Conservation (phyloP, 2,888 invertebrate species). For the Phymatocera aterrima region DNA sequence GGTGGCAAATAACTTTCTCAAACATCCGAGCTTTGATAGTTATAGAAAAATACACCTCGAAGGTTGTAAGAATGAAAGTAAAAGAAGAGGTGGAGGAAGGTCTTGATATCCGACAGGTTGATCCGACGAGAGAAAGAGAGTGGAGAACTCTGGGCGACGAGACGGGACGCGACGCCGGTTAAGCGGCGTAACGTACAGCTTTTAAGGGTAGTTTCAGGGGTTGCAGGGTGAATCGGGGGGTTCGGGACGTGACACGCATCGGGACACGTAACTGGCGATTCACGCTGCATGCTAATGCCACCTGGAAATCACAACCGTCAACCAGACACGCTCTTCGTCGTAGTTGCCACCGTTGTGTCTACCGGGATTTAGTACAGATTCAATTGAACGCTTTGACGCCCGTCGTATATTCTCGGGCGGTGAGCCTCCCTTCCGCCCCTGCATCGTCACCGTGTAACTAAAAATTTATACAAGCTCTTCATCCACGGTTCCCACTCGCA, state of each 20-base stretch:
- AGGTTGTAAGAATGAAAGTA: background rate
- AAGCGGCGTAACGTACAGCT: slow-evolving; percentile 65
- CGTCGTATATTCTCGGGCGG: too few species aligned
- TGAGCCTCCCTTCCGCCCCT: background rate
- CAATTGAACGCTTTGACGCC: slow-evolving; percentile 59
- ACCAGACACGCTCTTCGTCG: slow-evolving; percentile 59
- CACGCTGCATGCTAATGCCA: slow-evolving; percentile 69
- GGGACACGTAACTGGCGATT: slow-evolving; percentile 57
- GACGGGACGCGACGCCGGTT: too few species aligned
- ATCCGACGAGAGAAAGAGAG: too few species aligned
- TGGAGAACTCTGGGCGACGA: slow-evolving; percentile 43
- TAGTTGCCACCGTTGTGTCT: slow-evolving; percentile 53
- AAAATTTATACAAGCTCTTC: slow-evolving; percentile 18
- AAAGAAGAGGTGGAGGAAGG: slow-evolving; percentile 3
- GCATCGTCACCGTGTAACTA: background rate
- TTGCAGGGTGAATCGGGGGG: slow-evolving; percentile 6
- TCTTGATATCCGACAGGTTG: slow-evolving; percentile 45
- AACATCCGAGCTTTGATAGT: too few species aligned
- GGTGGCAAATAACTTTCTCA: too few species aligned
- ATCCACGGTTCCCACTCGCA: too few species aligned
- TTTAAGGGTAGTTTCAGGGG: slow-evolving; percentile 60
- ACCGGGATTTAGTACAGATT: slow-evolving; percentile 68
- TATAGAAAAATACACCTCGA: background rate
- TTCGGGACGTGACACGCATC: slow-evolving; percentile 68
- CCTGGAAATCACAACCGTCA: slow-evolving; percentile 68